These are phyloP conservation scores for Lycaena phlaeas DNA, from an alignment of 2,888 invertebrate species.

Conservation along the genomic window DNA sequence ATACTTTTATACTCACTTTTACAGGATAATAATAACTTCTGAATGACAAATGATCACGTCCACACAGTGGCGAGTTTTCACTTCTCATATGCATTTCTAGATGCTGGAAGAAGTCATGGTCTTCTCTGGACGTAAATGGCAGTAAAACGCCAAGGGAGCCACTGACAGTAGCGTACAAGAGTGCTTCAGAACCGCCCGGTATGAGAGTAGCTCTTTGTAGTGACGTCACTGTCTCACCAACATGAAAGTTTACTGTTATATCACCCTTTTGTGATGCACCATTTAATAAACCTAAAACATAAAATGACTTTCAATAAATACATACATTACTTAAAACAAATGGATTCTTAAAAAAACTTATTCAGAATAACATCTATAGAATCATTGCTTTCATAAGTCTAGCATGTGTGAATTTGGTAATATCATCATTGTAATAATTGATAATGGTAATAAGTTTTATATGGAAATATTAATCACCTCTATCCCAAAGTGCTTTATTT, in stretches of 20 bases:
- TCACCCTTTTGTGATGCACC: constrained; percentile 99
- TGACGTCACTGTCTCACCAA: constrained; percentile 97
- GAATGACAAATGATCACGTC: constrained; percentile 97
- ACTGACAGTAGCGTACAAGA: constrained; percentile 96
- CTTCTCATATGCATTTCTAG: constrained; percentile 99
- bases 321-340: background rate
- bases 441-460: background rate
- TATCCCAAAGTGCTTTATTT: constrained; percentile 96
- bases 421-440: constrained; percentile 20
- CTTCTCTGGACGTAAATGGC: constrained; percentile 96
- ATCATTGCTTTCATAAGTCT: constrained; percentile 70
- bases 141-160: constrained; percentile 95
- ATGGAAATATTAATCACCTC: constrained; percentile 55
- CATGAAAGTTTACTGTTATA: constrained; percentile 92
- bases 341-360: background rate
- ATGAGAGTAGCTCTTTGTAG: constrained; percentile 96
- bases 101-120: constrained; percentile 99
- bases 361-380: constrained; percentile 41
- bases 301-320: background rate
- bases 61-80: constrained; percentile 96
- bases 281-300: constrained; percentile 83
- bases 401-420: constrained; percentile 55
- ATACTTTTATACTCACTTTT: constrained; percentile 77
- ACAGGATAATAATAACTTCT: constrained; percentile 98
- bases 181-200: constrained; percentile 96